These are phyloP conservation scores for Aphelocoma californica DNA, from an alignment of 2,797 vertebrate species.

Conservation along the genomic window DNA sequence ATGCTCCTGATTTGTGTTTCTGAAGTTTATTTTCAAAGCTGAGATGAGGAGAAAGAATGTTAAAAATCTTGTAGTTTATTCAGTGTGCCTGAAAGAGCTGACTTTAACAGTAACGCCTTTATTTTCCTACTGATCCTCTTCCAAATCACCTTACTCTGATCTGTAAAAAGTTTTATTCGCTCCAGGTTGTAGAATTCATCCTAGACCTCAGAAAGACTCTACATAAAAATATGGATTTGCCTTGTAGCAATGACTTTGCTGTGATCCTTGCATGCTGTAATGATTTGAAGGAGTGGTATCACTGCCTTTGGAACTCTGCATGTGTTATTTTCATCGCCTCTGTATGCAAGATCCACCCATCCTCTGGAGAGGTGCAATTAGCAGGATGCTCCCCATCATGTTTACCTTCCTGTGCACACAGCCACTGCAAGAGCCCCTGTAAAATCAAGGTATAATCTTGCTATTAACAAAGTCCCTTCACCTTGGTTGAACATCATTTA, in stretches of 20 bases:
- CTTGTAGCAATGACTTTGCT: slow-evolving; percentile 5
- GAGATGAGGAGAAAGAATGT: not conserved
- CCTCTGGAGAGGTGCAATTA: not conserved
- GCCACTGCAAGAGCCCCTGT: not conserved
- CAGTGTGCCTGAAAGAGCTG: not conserved
- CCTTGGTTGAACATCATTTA: not conserved
- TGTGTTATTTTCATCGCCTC: not conserved
- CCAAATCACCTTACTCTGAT: not conserved
- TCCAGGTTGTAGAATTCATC: slow-evolving; percentile 12
- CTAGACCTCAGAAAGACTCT: slow-evolving; percentile 36
- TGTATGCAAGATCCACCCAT: not conserved
- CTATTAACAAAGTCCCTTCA: not conserved
- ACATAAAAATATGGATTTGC: slow-evolving; percentile 20
- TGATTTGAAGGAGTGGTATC: not conserved
- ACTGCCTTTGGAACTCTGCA: not conserved
- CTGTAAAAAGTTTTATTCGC: slow-evolving; percentile 30
- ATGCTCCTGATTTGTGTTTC: slow-evolving; percentile 23
- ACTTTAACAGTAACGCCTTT: not conserved
- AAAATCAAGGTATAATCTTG: not conserved
- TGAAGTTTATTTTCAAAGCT: slow-evolving; percentile 29
- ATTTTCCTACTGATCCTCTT: slow-evolving; percentile 10
- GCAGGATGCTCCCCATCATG: not conserved
- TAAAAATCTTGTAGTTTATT: not conserved
- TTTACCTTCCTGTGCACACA: not conserved
- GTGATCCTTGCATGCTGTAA: not conserved